Evolutionary conservation across 2,888 invertebrate genomes (phyloP), one percentile per base, ranked within the genome.

Genomic region (Yponomeuta sedellus): DNA sequence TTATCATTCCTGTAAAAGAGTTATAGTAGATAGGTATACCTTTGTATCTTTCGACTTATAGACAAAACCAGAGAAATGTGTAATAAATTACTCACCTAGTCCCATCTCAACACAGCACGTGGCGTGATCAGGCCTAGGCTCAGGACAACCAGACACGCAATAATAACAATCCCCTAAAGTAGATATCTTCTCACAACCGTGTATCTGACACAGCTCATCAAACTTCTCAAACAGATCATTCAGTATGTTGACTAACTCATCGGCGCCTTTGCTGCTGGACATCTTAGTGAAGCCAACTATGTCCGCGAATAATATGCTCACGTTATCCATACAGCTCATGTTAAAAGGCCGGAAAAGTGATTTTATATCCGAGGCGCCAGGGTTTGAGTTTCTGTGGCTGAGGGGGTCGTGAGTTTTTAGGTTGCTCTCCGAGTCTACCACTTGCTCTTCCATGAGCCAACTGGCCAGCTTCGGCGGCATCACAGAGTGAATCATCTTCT

Each of bases 201-300:
- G 95, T 70, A 94, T 92, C 69, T 94, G 94, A 82, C 99, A 99
- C 64, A 99, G 92, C 72, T 96, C 95, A 80, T 98, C 98, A 83
- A 98, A 98, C 70, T 98, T 93, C 79, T 98, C 98, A 86, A 99
- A 99, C 67, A 99, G 91, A 87, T 98, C 98, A 84, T 99, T 99
- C 67, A 99, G 92, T 77, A 99, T 96, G 77, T 96, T 97, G 12
- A 99, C 99, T 74, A 99, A 92, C 85, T 98, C 97, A 84, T 98
- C 98, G 67, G 99, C 99, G 73, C 96, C 97, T 89, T 99, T 99
- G 75, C 97, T 98, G 71, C 98, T 97, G 67, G 97, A 97, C 98
- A 99, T 99, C 80, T 95, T 96, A 0, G 99, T 99, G 83, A 99
- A 99, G 56, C 99, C 99, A 25, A 98, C 98, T 77, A 99, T 99